These are phyloP conservation scores for Perccottus glenii DNA, from an alignment of 2,113 vertebrate species.

Conservation along the genomic window DNA sequence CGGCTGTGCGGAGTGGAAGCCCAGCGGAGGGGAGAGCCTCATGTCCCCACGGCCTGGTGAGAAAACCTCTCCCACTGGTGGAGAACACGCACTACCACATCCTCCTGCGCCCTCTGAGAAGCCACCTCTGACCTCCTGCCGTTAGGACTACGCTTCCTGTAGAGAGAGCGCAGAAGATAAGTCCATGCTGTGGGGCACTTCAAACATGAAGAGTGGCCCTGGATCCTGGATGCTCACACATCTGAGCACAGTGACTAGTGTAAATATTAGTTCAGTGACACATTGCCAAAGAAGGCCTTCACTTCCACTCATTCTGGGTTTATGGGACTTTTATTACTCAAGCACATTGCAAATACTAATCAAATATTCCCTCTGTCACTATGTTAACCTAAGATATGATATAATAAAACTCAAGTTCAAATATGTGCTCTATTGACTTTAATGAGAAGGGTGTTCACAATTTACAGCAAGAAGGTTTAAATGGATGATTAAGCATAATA, in stretches of 20 bases:
- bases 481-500: too few relatives aligned
- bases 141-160: conserved; percentile 56
- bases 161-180: conserved; percentile 10
- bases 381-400: background rate
- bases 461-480: too few relatives aligned
- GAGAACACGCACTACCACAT: conserved; percentile 50
- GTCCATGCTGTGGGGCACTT: background rate
- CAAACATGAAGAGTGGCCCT: background rate
- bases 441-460: too few relatives aligned
- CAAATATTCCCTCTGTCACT: conserved; percentile 8
- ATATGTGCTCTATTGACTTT: background rate
- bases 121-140: conserved; percentile 29
- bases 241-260: background rate
- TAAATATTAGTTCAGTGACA: conserved; percentile 25
- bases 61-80: conserved; percentile 48
- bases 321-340: conserved; percentile 10
- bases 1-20: conserved; percentile 22
- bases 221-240: background rate
- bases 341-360: background rate
- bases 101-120: conserved; percentile 56
- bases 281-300: background rate
- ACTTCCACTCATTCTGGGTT: background rate
- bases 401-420: background rate
- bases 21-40: conserved; percentile 39
- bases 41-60: conserved; percentile 46